phyloP scores from a whole-genome alignment of 2,113 vertebrate genomes.

The Hyperopisus bebe region DNA sequence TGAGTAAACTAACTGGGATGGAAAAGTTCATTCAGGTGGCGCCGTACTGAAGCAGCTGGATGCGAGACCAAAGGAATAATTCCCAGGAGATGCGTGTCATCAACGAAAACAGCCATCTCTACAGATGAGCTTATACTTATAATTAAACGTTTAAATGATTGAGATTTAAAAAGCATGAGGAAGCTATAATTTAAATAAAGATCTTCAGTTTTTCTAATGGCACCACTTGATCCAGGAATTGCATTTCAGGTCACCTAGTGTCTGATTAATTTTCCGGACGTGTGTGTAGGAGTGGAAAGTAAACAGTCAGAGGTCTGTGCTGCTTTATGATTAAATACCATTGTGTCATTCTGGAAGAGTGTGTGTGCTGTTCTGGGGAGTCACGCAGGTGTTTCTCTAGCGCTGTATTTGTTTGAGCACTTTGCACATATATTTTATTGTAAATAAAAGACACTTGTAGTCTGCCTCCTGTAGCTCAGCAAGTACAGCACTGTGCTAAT shows the following conservation, averaged over 20 bases:
- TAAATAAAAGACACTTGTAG: not conserved
- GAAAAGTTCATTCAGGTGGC: not conserved
- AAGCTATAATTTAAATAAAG: not conserved
- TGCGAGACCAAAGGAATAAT: not conserved
- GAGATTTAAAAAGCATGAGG: not conserved
- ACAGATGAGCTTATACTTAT: not conserved
- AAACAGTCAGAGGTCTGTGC: not conserved
- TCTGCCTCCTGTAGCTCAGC: not conserved
- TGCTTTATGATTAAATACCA: not conserved
- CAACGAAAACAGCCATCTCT: not conserved
- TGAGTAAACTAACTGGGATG: not conserved
- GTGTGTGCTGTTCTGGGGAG: not conserved
- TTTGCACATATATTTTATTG: not conserved
- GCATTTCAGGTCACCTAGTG: not conserved
- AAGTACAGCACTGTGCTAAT: not conserved
- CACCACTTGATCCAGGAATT: not conserved
- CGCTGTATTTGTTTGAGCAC: not conserved
- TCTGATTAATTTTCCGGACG: not conserved
- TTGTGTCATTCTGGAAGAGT: not conserved
- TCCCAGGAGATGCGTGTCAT: not conserved
- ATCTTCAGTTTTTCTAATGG: not conserved
- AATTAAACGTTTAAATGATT: not conserved
- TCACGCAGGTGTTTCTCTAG: not conserved
- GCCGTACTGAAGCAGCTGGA: not conserved
- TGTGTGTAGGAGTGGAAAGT: not conserved